phyloP scores from a whole-genome alignment of 2,888 invertebrate species.

The Agrotis clavis region DNA sequence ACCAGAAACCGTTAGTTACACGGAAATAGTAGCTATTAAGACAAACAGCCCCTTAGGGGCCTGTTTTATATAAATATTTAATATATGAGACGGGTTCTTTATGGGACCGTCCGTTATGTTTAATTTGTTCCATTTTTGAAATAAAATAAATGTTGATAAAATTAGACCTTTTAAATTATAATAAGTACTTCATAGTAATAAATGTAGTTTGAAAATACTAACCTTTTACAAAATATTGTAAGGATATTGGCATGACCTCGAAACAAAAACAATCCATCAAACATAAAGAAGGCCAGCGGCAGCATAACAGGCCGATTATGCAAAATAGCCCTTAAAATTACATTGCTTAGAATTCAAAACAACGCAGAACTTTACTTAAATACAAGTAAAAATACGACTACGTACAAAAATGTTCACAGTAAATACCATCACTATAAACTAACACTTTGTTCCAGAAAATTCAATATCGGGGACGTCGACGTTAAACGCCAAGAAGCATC shows the following conservation, averaged over 20 bases:
- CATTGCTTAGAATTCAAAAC: background rate
- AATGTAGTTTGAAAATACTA: too few relatives aligned
- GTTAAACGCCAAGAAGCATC: slow-evolving; percentile 85
- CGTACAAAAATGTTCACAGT: slow-evolving; percentile 33
- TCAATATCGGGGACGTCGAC: slow-evolving; percentile 89
- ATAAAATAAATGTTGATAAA: background rate
- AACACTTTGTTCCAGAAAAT: slow-evolving; percentile 82
- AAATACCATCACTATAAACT: slow-evolving; percentile 35
- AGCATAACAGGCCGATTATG: background rate
- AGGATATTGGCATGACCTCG: background rate
- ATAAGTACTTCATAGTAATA: too few relatives aligned
- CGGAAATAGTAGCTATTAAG: slow-evolving; percentile 15
- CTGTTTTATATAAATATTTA: slow-evolving; percentile 10
- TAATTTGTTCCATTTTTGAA: slow-evolving; percentile 5
- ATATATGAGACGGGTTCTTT: background rate
- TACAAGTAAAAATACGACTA: background rate
- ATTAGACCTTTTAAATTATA: background rate
- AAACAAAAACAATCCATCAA: background rate
- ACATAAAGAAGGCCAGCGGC: background rate
- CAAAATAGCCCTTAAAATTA: background rate
- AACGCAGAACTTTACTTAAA: background rate
- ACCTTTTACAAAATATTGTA: background rate
- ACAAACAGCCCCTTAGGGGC: slow-evolving; percentile 9
- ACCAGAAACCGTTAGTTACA: background rate
- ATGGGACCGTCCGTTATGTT: background rate